Percentiles rank a stretch among this genome's conserved stretches.
These are phyloP conservation scores for Mythimna vitellina DNA, from an alignment of 2,888 invertebrate genomes.

Conservation along the genomic window DNA sequence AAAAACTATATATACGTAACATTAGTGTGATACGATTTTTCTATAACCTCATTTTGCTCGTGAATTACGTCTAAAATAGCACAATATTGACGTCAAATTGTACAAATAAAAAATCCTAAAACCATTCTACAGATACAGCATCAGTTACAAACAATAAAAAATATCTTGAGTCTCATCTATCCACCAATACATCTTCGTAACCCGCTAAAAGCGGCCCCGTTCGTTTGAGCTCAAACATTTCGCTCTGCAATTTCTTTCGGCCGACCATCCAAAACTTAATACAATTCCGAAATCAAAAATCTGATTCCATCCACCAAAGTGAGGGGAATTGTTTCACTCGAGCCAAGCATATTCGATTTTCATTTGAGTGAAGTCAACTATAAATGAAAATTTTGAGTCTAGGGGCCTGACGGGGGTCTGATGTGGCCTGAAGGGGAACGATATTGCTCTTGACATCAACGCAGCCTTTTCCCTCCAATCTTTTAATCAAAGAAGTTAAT, in stretches of 20 bases:
- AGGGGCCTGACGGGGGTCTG: conserved; percentile 3
- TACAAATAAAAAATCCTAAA: too few species aligned
- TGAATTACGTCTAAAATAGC: not conserved
- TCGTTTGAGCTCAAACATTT: conserved; percentile 65
- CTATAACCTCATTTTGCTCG: not conserved
- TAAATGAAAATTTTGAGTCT: conserved; percentile 68
- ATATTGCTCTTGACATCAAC: conserved; percentile 57
- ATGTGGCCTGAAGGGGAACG: conserved; percentile 8
- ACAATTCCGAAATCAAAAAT: conserved; percentile 79
- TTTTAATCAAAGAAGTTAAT: conserved; percentile 67
- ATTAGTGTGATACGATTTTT: too few species aligned
- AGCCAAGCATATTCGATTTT: conserved; percentile 74
- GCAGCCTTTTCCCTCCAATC: conserved; percentile 52
- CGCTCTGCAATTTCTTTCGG: conserved; percentile 62
- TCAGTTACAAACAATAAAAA: conserved; percentile 1
- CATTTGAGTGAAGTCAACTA: conserved; percentile 68
- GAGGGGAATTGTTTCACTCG: conserved; percentile 74
- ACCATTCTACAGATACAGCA: not conserved
- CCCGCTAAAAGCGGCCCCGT: conserved; percentile 53
- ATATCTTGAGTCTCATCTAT: conserved; percentile 33
- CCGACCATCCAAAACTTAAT: conserved; percentile 73
- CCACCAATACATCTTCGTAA: conserved; percentile 36
- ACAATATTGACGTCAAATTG: not conserved
- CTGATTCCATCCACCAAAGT: conserved; percentile 73
- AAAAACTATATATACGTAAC: too few species aligned